Evolutionary conservation across 1,140 invertebrate species (phyloP).

Genomic region (Saccostrea echinata): DNA sequence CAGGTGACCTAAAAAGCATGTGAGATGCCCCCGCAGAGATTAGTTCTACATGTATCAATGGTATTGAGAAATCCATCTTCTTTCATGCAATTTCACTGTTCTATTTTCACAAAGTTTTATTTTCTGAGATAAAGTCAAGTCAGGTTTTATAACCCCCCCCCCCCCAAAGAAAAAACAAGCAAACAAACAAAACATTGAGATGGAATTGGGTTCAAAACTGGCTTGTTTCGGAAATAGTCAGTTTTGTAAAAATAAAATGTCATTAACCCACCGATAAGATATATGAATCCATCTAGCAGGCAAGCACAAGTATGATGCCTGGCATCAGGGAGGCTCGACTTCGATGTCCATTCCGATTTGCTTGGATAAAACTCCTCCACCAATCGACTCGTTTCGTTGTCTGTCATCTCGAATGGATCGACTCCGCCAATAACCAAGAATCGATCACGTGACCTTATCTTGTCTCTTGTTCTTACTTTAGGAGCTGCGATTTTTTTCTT

Average conservation of each 20-base stretch:
- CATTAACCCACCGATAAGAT: slow-evolving; percentile 64
- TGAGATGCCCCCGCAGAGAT: too few relatives aligned
- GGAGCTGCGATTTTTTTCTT: neutral
- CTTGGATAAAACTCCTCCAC: slow-evolving; percentile 60
- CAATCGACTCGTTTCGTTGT: slow-evolving; percentile 50
- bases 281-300: slow-evolving; percentile 59
- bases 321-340: slow-evolving; percentile 60
- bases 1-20: too few relatives aligned
- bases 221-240: too few relatives aligned
- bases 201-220: too few relatives aligned
- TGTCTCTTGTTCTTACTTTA: neutral
- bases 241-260: too few relatives aligned
- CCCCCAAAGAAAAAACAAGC: neutral
- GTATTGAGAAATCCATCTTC: too few relatives aligned
- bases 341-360: slow-evolving; percentile 55
- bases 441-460: neutral
- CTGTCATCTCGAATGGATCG: slow-evolving; percentile 53
- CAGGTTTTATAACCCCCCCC: too few relatives aligned
- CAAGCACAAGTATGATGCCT: slow-evolving; percentile 62
- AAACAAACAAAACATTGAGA: too few relatives aligned
- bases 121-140: too few relatives aligned
- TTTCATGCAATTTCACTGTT: too few relatives aligned
- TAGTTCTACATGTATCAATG: too few relatives aligned
- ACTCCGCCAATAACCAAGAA: slow-evolving; percentile 60
- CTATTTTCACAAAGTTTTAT: too few relatives aligned